phyloP scores from a whole-genome alignment of 2,888 invertebrate species.

The Cacoxenus indagator region DNA sequence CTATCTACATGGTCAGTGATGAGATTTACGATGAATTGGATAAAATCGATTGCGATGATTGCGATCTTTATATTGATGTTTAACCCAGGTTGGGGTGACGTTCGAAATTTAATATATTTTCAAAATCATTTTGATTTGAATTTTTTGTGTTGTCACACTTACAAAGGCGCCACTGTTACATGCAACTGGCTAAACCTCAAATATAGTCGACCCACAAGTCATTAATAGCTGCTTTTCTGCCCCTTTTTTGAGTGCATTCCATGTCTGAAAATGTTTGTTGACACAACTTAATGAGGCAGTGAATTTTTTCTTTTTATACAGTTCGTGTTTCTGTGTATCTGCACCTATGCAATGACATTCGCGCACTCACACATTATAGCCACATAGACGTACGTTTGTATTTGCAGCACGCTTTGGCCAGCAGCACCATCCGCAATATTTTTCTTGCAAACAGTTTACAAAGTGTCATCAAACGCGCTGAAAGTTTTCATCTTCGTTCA shows the following conservation, averaged over 20 bases:
- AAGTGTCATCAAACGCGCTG: constrained; percentile 23
- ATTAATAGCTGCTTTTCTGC: background rate
- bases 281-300: constrained; percentile 58
- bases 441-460: background rate
- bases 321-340: constrained; percentile 49
- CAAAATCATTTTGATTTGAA: background rate
- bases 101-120: constrained; percentile 1
- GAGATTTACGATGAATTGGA: constrained; percentile 52
- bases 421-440: constrained; percentile 37
- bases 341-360: background rate
- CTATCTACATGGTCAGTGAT: constrained; percentile 36
- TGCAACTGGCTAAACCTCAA: background rate
- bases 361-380: constrained; percentile 11
- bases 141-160: background rate
- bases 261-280: constrained; percentile 46
- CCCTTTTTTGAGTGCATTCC: background rate
- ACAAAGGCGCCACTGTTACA: background rate
- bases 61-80: constrained; percentile 53
- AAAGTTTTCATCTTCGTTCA: constrained; percentile 29
- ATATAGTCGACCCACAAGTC: background rate
- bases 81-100: background rate
- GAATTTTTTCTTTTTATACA: background rate
- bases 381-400: no score
- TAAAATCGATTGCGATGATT: constrained; percentile 44
- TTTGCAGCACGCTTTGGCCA: background rate